Conservation (phyloP, 1,140 invertebrate genomes). For the Chrysoperla carnea region DNA sequence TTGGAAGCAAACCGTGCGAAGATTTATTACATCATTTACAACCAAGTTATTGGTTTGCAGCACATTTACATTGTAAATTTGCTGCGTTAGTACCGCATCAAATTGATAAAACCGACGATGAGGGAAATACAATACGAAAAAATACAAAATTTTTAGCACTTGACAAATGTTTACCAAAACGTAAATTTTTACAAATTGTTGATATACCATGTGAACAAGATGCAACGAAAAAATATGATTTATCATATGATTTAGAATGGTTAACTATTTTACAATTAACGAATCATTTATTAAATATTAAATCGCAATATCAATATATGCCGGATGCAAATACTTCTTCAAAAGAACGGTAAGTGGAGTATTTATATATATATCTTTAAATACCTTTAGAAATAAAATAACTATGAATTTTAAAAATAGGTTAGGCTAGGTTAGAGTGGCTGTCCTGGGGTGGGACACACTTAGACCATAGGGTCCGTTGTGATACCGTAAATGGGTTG, state of each 20-base stretch:
- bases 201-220: constrained; percentile 30
- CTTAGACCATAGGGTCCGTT: too few species aligned
- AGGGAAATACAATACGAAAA: constrained; percentile 16
- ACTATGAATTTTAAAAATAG: too few species aligned
- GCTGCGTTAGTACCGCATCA: constrained; percentile 63
- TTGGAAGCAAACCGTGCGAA: constrained; percentile 73
- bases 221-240: constrained; percentile 30
- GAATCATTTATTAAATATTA: constrained; percentile 71
- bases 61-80: constrained; percentile 95
- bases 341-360: too few species aligned
- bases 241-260: constrained; percentile 90
- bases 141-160: constrained; percentile 85
- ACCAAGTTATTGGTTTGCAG: constrained; percentile 91
- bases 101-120: constrained; percentile 13
- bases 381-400: too few species aligned
- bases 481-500: too few species aligned
- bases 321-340: too few species aligned
- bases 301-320: constrained; percentile 50
- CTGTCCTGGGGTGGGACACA: too few species aligned
- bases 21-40: constrained; percentile 61
- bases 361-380: too few species aligned
- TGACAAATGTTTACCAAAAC: constrained; percentile 85
- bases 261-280: constrained; percentile 70
- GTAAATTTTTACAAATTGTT: constrained; percentile 69
- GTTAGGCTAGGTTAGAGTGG: too few species aligned